These are phyloP conservation scores for cat (Felis catus) DNA, from an alignment of 2,113 vertebrate species.

Conservation along the genomic window F.catus_Fca126_mat1.0 CM031420.1:95690501-95691000, in stretches of 20 bases:
- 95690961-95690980: neutral
- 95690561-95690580: neutral
- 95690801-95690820: conserved; percentile 17
- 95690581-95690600: neutral
- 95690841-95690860: neutral
- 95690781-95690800: conserved; percentile 37
- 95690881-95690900: neutral
- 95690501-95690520: neutral
- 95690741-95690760: conserved; percentile 38
- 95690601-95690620: neutral
- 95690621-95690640: neutral
- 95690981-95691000: neutral
- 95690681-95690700: conserved; percentile 2
- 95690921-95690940: neutral
- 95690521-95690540: neutral
- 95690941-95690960: neutral
- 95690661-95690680: neutral
- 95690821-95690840: neutral
- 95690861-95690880: conserved; percentile 20
- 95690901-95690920: neutral
- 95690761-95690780: neutral
- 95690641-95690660: neutral
- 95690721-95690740: neutral
- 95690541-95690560: neutral
- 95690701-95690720: neutral